These are phyloP conservation scores for Guaruba guarouba DNA, from an alignment of 2,113 vertebrate species.

Conservation along the genomic window DNA sequence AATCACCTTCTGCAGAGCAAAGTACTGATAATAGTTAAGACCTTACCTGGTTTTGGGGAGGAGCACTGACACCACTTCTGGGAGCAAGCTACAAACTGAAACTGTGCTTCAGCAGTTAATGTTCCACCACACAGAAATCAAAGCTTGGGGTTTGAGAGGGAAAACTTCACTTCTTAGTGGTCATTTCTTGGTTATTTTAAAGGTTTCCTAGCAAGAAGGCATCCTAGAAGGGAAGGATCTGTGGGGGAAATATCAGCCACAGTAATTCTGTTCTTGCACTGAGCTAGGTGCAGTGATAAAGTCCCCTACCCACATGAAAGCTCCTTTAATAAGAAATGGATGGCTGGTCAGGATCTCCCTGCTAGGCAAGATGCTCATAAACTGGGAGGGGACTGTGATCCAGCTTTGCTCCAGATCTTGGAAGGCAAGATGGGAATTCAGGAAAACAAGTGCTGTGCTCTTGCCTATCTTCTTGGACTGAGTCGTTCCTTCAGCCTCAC, in stretches of 20 bases:
- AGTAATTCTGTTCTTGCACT: not conserved
- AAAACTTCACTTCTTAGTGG: not conserved
- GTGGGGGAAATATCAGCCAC: not conserved
- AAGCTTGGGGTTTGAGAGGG: not conserved
- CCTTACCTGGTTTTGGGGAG: not conserved
- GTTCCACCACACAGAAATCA: not conserved
- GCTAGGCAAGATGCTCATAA: not conserved
- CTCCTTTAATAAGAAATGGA: not conserved
- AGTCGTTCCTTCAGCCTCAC: not conserved
- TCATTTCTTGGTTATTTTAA: not conserved
- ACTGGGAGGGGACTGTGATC: not conserved
- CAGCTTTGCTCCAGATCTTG: not conserved
- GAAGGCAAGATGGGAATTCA: not conserved
- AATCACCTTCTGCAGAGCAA: not conserved
- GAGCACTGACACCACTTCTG: not conserved
- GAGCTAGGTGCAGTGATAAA: accelerated
- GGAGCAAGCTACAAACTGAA: not conserved
- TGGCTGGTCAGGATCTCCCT: not conserved
- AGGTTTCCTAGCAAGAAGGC: not conserved
- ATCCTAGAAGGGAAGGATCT: not conserved
- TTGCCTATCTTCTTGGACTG: not conserved
- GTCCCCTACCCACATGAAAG: not conserved
- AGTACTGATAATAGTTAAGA: not conserved
- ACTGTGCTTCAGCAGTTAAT: not conserved
- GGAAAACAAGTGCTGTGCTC: not conserved